phyloP scores from a whole-genome alignment of 2,888 invertebrate species.

The Pocota personata region DNA sequence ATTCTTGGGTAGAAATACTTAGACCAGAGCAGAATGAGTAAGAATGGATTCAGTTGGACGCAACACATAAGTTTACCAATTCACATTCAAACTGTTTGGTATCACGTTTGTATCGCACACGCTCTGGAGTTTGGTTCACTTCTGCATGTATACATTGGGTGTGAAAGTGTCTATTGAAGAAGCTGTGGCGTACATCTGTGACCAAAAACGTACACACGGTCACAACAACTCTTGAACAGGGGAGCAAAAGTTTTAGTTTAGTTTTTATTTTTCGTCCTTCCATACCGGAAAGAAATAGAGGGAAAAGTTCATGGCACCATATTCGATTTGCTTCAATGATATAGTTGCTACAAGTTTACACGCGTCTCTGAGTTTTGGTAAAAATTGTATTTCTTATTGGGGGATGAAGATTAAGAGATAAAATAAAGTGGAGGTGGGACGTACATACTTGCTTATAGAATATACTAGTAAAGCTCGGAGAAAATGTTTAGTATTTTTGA shows the following conservation, averaged over 20 bases:
- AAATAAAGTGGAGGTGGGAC: conserved; percentile 1
- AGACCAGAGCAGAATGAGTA: conserved; percentile 15
- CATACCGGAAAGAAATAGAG: not conserved
- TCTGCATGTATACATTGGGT: conserved; percentile 55
- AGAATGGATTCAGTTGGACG: conserved; percentile 49
- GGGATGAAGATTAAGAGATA: conserved; percentile 28
- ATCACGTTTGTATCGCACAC: conserved; percentile 61
- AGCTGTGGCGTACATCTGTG: conserved; percentile 70
- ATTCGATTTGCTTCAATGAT: conserved; percentile 68
- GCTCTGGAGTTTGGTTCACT: conserved; percentile 8
- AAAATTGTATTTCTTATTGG: conserved; percentile 35
- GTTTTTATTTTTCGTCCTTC: not conserved
- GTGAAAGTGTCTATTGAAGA: conserved; percentile 64
- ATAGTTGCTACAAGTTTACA: conserved; percentile 65
- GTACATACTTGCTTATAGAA: not conserved
- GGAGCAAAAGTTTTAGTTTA: conserved; percentile 35
- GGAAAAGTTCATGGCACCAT: conserved; percentile 63
- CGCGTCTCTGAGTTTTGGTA: conserved; percentile 52
- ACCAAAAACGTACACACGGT: conserved; percentile 62
- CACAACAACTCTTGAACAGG: conserved; percentile 20
- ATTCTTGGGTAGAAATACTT: conserved; percentile 22
- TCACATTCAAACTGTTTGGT: conserved; percentile 63
- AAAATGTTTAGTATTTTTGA: not conserved
- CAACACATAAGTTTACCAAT: conserved; percentile 66
- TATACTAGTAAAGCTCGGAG: not conserved